phyloP scores from a whole-genome alignment of 1,140 invertebrate genomes.

The Euwallacea fornicatus region DNA sequence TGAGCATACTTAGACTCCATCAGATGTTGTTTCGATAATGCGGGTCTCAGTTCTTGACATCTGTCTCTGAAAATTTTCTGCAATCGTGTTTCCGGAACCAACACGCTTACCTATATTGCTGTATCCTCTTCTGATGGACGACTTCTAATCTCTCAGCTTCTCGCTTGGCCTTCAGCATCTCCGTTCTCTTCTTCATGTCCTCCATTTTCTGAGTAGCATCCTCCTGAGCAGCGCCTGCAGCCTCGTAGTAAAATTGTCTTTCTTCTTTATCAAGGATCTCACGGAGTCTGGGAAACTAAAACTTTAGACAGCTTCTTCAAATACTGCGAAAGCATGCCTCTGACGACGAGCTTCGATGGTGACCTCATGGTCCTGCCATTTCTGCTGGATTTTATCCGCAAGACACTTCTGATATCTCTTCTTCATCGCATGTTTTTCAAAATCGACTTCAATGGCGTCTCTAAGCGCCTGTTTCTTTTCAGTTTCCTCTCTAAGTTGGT shows the following conservation, averaged over 20 bases:
- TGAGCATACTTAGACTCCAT: slow-evolving; percentile 49
- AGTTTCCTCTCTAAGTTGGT: slow-evolving; percentile 15
- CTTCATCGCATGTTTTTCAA: slow-evolving; percentile 40
- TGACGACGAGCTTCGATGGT: slow-evolving; percentile 44
- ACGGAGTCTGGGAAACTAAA: slow-evolving; percentile 40
- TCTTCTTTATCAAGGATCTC: slow-evolving; percentile 48
- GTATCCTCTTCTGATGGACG: slow-evolving; percentile 49
- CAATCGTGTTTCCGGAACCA: neutral
- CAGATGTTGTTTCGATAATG: slow-evolving; percentile 42
- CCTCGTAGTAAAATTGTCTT: slow-evolving; percentile 44
- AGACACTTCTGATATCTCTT: slow-evolving; percentile 38
- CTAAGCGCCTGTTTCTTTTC: neutral
- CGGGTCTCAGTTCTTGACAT: slow-evolving; percentile 45
- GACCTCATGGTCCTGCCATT: slow-evolving; percentile 46
- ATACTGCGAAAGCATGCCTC: slow-evolving; percentile 35
- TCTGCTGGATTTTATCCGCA: slow-evolving; percentile 39
- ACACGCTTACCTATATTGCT: slow-evolving; percentile 48
- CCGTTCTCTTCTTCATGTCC: slow-evolving; percentile 46
- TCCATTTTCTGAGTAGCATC: slow-evolving; percentile 43
- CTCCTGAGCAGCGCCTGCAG: slow-evolving; percentile 46
- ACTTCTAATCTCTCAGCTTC: slow-evolving; percentile 49
- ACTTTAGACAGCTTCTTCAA: neutral
- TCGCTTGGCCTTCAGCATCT: slow-evolving; percentile 43
- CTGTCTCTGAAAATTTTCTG: slow-evolving; percentile 40
- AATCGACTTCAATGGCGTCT: slow-evolving; percentile 30